A percentile compares a stretch with the other conserved stretches of the same genome.
phyloP scores from a whole-genome alignment of 2,113 vertebrate genomes.

The Amblyornis subalaris region DNA sequence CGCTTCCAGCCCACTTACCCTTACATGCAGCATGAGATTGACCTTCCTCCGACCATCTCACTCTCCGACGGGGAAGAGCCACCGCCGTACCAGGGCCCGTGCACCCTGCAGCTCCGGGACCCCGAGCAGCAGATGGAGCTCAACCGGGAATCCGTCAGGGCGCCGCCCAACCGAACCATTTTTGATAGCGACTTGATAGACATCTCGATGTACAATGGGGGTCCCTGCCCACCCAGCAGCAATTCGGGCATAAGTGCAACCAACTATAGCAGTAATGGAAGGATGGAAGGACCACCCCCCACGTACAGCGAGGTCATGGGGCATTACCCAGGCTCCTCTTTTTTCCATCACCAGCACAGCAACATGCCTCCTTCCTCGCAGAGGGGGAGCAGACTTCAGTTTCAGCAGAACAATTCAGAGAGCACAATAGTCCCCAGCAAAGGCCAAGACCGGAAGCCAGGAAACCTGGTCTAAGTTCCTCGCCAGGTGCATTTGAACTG shows the following conservation, averaged over 20 bases:
- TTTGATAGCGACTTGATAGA: conserved; percentile 96
- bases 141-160: conserved; percentile 92
- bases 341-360: conserved; percentile 95
- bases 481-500: background rate
- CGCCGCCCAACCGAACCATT: conserved; percentile 96
- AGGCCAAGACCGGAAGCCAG: conserved; percentile 81
- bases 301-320: conserved; percentile 97
- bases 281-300: conserved; percentile 91
- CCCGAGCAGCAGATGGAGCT: conserved; percentile 98
- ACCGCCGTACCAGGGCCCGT: conserved; percentile 92
- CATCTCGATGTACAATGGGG: conserved; percentile 80
- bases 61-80: conserved; percentile 95
- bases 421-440: conserved; percentile 88
- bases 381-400: conserved; percentile 78
- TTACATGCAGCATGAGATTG: conserved; percentile 93
- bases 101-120: conserved; percentile 91
- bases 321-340: conserved; percentile 84
- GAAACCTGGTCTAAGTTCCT: conserved; percentile 82
- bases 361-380: conserved; percentile 75
- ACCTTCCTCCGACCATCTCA: conserved; percentile 96
- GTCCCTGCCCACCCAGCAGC: conserved; percentile 93
- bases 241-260: conserved; percentile 93
- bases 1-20: conserved; percentile 98
- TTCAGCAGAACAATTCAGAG: conserved; percentile 84
- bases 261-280: conserved; percentile 85